Evolutionary conservation across 2,888 invertebrate genomes (phyloP).

Genomic region (Thelaira solivaga): DNA sequence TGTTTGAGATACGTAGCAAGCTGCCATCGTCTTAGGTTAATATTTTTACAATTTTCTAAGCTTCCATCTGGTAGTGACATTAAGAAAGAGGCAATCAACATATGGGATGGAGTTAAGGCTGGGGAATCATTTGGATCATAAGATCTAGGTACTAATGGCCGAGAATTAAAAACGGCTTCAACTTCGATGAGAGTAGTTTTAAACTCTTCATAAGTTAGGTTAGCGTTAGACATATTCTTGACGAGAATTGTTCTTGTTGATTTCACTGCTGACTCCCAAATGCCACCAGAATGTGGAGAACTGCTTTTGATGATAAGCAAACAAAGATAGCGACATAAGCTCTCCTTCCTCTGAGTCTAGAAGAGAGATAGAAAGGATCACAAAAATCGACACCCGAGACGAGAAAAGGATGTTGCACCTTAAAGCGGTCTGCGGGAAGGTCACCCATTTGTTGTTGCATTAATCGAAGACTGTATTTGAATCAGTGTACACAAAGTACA

Average conservation of each 20-base stretch:
- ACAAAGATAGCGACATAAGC: too few relatives aligned
- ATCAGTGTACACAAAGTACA: too few relatives aligned
- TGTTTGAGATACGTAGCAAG: not conserved
- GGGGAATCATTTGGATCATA: not conserved
- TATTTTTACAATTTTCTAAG: not conserved
- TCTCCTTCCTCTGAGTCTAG: too few relatives aligned
- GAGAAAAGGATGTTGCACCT: too few relatives aligned
- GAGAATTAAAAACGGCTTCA: not conserved
- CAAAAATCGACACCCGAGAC: too few relatives aligned
- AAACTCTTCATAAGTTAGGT: not conserved
- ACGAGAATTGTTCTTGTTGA: not conserved
- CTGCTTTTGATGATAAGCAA: too few relatives aligned
- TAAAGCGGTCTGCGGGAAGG: too few relatives aligned
- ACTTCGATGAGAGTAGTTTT: not conserved
- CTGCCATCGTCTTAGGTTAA: not conserved
- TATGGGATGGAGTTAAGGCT: not conserved
- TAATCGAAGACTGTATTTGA: too few relatives aligned
- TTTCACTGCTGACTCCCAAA: not conserved
- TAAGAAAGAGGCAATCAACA: slow-evolving; percentile 20
- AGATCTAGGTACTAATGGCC: not conserved
- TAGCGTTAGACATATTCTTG: not conserved
- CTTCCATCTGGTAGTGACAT: not conserved
- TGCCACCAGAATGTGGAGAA: not conserved
- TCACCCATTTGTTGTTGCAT: too few relatives aligned
- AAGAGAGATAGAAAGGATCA: too few relatives aligned